Conservation (phyloP, 2,888 invertebrate genomes). For the Panzeria rudis region DNA sequence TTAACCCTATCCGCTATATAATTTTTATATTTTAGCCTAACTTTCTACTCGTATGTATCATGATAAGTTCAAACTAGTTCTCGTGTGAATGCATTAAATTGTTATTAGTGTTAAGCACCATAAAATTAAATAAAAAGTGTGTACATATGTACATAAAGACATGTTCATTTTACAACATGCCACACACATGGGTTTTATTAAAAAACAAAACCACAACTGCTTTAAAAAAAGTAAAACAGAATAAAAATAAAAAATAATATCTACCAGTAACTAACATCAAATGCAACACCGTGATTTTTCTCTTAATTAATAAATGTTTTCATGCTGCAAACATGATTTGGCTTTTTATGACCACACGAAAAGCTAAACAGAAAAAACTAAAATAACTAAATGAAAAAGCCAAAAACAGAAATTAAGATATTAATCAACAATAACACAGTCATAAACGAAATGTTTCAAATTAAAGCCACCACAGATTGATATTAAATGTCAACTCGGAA, state of each 20-base stretch:
- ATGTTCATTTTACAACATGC: conserved; percentile 50
- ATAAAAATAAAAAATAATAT: conserved; percentile 36
- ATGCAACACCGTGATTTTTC: conserved; percentile 71
- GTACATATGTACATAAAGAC: not conserved
- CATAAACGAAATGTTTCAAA: conserved; percentile 39
- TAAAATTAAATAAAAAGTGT: conserved; percentile 33
- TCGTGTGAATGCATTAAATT: conserved; percentile 58
- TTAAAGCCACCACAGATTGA: conserved; percentile 4
- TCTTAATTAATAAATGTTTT: conserved; percentile 72
- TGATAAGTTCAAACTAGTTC: not conserved
- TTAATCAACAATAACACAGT: conserved; percentile 61
- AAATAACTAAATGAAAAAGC: conserved; percentile 27
- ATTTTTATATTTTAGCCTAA: conserved; percentile 3
- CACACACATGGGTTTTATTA: conserved; percentile 63
- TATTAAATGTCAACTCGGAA: conserved; percentile 58
- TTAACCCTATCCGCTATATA: conserved; percentile 10
- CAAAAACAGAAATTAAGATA: conserved; percentile 42
- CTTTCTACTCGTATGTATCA: conserved; percentile 12
- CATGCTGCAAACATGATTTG: conserved; percentile 68
- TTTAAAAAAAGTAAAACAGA: conserved; percentile 21
- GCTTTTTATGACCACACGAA: conserved; percentile 70
- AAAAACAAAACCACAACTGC: conserved; percentile 13
- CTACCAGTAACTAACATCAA: conserved; percentile 51
- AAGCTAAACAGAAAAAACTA: conserved; percentile 25
- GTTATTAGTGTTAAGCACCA: conserved; percentile 49